These are phyloP conservation scores for Sanderia malayensis DNA, from an alignment of 30 jellyfish, hydroid and myxozoan species.

Conservation along the genomic window DNA sequence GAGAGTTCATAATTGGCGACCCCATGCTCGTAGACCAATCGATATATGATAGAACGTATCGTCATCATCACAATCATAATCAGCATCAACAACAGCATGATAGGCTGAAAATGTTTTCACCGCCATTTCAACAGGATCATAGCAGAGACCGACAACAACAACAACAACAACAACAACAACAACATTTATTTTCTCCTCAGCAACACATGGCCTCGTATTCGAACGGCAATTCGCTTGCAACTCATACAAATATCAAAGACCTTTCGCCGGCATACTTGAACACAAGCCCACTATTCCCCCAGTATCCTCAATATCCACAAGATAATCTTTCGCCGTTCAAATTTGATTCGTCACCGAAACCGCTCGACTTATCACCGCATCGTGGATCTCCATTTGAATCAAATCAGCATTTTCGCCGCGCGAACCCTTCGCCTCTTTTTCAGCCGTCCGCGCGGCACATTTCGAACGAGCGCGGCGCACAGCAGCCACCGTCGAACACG, in stretches of 20 bases:
- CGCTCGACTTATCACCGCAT: too few species aligned
- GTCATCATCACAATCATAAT: constrained; percentile 18
- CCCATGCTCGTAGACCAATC: constrained; percentile 37
- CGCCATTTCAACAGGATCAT: constrained; percentile 28
- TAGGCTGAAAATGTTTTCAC: constrained; percentile 36
- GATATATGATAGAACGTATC: background rate
- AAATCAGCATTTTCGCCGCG: background rate
- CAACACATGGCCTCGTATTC: background rate
- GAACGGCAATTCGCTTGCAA: background rate
- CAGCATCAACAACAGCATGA: constrained; percentile 33
- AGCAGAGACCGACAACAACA: background rate
- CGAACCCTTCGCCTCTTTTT: constrained; percentile 5
- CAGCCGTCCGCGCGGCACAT: background rate
- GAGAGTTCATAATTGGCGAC: constrained; percentile 36
- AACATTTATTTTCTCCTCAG: background rate
- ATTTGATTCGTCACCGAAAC: too few species aligned
- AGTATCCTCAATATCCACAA: background rate
- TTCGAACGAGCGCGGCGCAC: background rate
- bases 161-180: too few species aligned
- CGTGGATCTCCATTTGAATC: background rate
- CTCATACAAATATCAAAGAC: constrained; percentile 1
- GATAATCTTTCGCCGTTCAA: too few species aligned
- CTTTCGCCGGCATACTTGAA: constrained; percentile 27
- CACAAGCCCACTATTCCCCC: constrained; percentile 45
- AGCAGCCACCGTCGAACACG: background rate